Evolutionary conservation across 2,113 vertebrate genomes (phyloP).

Genomic region (Salvelinus namaycush): DNA sequence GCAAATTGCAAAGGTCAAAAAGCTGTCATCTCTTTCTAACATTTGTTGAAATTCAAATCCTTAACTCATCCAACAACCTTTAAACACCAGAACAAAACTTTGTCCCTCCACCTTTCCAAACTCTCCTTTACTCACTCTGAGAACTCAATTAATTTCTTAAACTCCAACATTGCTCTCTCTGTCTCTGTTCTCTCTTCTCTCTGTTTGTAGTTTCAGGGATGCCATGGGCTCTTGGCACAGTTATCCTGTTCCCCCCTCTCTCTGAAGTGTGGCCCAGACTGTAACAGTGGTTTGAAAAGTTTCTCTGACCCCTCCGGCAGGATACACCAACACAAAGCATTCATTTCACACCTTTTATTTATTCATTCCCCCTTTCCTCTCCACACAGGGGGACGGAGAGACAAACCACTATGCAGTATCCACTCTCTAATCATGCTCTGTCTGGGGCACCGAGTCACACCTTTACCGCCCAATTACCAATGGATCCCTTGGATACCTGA

Average conservation of each 20-base stretch:
- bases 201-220: conserved; percentile 19
- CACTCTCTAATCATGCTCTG: not conserved
- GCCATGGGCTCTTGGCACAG: conserved; percentile 28
- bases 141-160: not conserved
- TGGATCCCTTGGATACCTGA: not conserved
- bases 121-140: not conserved
- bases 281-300: conserved; percentile 26
- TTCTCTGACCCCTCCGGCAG: conserved; percentile 19
- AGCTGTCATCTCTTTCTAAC: conserved; percentile 16
- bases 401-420: not conserved
- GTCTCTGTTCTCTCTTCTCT: conserved; percentile 7
- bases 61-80: not conserved
- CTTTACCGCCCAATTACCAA: conserved; percentile 1
- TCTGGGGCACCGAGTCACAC: conserved; percentile 7
- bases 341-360: conserved; percentile 35
- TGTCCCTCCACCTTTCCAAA: not conserved
- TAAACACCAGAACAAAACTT: not conserved
- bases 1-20: too few relatives aligned
- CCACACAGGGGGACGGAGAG: not conserved
- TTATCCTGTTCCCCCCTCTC: conserved; percentile 1
- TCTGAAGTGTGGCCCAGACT: conserved; percentile 9
- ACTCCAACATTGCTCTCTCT: not conserved
- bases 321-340: conserved; percentile 23
- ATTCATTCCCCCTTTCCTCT: conserved; percentile 31
- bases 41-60: conserved; percentile 36